Base-by-base conservation (phyloP, 2,888 invertebrate species). In the Oscheius onirici region DNA sequence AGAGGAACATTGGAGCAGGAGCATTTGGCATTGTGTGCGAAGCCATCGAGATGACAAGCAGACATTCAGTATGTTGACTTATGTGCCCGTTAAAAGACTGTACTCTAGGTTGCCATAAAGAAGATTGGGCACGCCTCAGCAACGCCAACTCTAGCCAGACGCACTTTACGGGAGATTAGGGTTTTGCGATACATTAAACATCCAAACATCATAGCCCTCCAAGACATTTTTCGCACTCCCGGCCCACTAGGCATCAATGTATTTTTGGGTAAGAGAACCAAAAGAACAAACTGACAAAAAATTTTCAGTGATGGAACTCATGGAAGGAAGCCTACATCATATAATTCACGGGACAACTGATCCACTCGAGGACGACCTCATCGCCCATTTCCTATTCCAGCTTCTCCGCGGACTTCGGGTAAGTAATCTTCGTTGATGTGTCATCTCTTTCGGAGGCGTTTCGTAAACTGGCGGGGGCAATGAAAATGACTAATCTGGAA, bases 21-120 rank as follows among this genome's bases (percentile, higher is more conserved):
- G 85, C 85, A 0, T 85, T 85, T 57, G 85, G 85, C 58, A 85
- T 85, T 69, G 84, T 85, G 41, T 84, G 84, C 69, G 84, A 85
- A 69, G 85, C 84, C 10, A 74, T 76, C 6, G 83, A 83, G 69
- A 77, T 73, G 11, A 75, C 73, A 20, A 79, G 72, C 54, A 57
- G 76, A 20, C 61, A 75, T 22, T 77, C 73, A 60, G 83, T 82
- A 20, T 40, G 67, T 65, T 46, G 28, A 41, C 28, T 40, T 40
- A 8, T 41, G 49, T 44, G 34, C 44, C 28, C 52, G 28, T 49
- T 49, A 66, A 54, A 34, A 13, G n/a, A 40, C 22, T 44, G 28
- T 22, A 13, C 22, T 66, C 17, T 54, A 83, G 82, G 84, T 86
- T 11, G 85, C 85, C 26, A 81, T 86, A 22, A 86, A 86, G 71